These are phyloP conservation scores for Halesus radiatus DNA, from an alignment of 1,140 invertebrate genomes.

Conservation along the genomic window DNA sequence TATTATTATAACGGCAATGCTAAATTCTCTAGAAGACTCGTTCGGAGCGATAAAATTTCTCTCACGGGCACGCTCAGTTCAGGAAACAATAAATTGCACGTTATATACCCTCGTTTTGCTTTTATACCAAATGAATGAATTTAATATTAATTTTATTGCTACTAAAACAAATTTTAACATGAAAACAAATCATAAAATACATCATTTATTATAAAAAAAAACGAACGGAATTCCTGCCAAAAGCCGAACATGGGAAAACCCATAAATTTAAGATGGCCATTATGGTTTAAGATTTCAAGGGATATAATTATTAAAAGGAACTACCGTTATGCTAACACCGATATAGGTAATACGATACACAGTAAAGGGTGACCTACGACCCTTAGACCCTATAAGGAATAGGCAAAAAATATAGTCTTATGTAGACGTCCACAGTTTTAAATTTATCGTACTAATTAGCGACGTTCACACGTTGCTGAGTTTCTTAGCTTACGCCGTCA, in stretches of 20 bases:
- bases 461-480: constrained; percentile 17
- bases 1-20: too few species aligned
- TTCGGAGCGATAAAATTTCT: not conserved
- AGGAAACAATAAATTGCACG: constrained; percentile 9
- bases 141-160: constrained; percentile 8
- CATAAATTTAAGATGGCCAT: constrained; percentile 26
- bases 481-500: not conserved
- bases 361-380: constrained; percentile 47
- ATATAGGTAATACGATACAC: constrained; percentile 50
- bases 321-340: constrained; percentile 42
- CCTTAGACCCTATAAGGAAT: constrained; percentile 29
- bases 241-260: constrained; percentile 46
- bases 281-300: constrained; percentile 18
- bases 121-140: not conserved
- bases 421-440: constrained; percentile 13
- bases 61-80: not conserved
- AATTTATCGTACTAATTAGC: constrained; percentile 10
- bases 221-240: not conserved
- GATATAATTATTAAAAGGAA: constrained; percentile 29
- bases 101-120: constrained; percentile 6
- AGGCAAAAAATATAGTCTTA: not conserved
- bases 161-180: constrained; percentile 15
- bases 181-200: constrained; percentile 22
- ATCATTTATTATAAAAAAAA: not conserved
- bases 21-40: not conserved